Base-by-base conservation (phyloP, 2,113 vertebrate genomes). In the Pogonocichla stellata region DNA sequence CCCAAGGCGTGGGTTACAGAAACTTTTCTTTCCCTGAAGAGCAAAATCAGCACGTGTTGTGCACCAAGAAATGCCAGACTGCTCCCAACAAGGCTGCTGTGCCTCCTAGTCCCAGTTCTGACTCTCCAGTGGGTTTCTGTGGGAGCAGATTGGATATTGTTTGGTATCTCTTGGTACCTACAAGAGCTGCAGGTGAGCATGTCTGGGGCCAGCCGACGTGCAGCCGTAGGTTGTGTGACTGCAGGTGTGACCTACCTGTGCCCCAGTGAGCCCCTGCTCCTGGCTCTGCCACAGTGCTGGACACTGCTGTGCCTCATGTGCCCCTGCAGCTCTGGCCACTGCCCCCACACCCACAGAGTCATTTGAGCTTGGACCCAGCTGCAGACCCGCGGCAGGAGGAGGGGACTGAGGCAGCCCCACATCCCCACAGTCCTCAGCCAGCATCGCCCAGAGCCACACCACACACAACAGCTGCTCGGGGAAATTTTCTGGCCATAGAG, bases 321-420 rank as follows among this genome's bases (percentile, higher is more conserved):
- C n/a, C n/a, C n/a, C n/a, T n/a, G n/a, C 38, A 58, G 31, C 4
- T 70, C 33, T 60, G 51, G 19, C 51, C 29, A 24, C 25, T 62
- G 38, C 31, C n/a, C 26, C 28, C 28, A 9, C 34, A 14, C n/a
- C 24, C 36, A 4, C 19, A 19, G n/a, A 12, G 4, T 51, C 23
- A 5, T 61, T 33, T 43, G 26, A 56, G 60, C 43, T n/a, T 22
- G 14, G 38, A 7, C n/a, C 12, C 47, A 8, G 12, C 5, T 50
- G 64, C 85, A 66, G 81, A 78, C 23, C 29, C 64, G 23, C 6
- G 14, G n/a, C 31, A 28, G 26, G 48, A 51, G 19, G 47, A 34
- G 29, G 19, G 19, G n/a, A n/a, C n/a, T n/a, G n/a, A n/a, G n/a
- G n/a, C n/a, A 51, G 47, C 25, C 20, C n/a, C 23, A 17, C 0